Conservation (phyloP, 2,113 vertebrate species). For the Halcyon malimbica region DNA sequence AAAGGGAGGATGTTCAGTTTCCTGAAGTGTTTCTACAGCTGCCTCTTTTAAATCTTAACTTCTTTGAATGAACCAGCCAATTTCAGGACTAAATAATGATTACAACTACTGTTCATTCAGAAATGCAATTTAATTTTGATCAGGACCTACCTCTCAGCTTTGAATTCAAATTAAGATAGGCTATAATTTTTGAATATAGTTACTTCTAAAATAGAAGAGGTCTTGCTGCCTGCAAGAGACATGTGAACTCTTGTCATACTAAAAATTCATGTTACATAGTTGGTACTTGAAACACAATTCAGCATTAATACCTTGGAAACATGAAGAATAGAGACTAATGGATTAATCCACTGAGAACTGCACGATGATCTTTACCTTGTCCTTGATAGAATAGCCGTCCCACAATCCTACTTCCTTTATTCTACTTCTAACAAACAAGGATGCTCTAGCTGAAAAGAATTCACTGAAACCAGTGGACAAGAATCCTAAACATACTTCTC, state of each 20-base stretch:
- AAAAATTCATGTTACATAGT: background rate
- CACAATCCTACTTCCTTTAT: background rate
- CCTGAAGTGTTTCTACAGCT: background rate
- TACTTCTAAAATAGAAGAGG: background rate
- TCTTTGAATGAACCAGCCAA: slow-evolving; percentile 3
- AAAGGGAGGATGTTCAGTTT: background rate
- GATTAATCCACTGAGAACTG: background rate
- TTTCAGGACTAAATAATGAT: slow-evolving; percentile 20
- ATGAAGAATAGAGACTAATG: slow-evolving; percentile 13
- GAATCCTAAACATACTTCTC: background rate
- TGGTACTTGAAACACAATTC: background rate
- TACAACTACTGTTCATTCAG: slow-evolving; percentile 35
- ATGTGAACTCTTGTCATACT: background rate
- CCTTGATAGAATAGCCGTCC: background rate
- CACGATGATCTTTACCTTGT: background rate
- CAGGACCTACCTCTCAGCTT: background rate
- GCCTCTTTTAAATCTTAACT: slow-evolving; percentile 22
- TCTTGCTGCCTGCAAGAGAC: background rate
- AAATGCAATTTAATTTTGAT: slow-evolving; percentile 46
- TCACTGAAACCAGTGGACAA: background rate
- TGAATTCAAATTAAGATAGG: slow-evolving; percentile 45
- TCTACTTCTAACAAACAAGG: background rate
- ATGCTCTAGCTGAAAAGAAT: background rate
- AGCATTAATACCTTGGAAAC: background rate
- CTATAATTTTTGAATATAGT: background rate